Evolutionary conservation across 2,797 vertebrate species (phyloP), one percentile per base, ranked within the genome.

Genomic region (Danio jaintianensis): DNA sequence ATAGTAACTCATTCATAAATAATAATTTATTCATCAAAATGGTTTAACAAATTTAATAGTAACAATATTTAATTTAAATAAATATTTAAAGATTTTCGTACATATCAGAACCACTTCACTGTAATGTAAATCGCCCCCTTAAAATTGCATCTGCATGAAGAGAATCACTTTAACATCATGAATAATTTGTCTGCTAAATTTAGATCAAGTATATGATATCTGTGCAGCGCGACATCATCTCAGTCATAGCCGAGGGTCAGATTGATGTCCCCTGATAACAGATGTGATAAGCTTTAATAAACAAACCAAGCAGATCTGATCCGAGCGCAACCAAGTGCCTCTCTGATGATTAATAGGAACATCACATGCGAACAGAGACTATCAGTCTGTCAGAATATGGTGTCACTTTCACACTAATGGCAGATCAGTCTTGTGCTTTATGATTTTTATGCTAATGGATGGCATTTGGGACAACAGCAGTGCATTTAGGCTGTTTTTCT

Each of bases 191-290:
- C 36, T 56, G 62, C 62, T 36, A 40, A 45, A 47, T 67, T 16
- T 47, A 72, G 67, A 79, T 80, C n/a, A 67, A 76, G 75, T 47
- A 47, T 73, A 68, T 77, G n/a, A 38, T 61, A 47, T 47, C 47
- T 55, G 38, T 9, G 42, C 69, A 70, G 38, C 74, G 10, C 36
- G 52, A 55, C 47, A 77, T 48, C 64, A 62, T 58, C 20, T 67
- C 29, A 45, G 67, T 66, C 56, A 80, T 52, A 38, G 80, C 53
- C 55, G 38, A 77, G 76, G 77, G 77, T 83, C 74, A 79, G 47
- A 52, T 52, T 38, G 73, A 80, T 74, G 71, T 80, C 48, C 36
- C 55, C 56, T 74, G 72, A 82, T 78, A 73, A 48, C 56, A 82
- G 70, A 58, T 74, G 42, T 16, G 38, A 80, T 77, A 38, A 50